A percentile compares a stretch with the other conserved stretches of the same genome.
Conservation (phyloP, 2,888 invertebrate genomes). For the Cosmia pyralina region DNA sequence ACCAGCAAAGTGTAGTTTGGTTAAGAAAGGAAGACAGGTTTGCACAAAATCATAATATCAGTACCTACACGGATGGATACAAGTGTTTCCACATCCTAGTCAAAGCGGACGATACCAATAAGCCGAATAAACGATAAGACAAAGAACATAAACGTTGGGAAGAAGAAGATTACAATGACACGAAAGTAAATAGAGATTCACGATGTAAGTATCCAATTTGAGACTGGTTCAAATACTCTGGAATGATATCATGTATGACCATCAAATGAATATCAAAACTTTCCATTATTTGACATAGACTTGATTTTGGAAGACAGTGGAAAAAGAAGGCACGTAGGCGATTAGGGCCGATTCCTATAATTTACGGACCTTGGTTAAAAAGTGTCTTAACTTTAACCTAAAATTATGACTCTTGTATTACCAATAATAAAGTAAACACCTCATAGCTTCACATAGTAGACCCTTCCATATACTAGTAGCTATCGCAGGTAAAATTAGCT, state of each 20-base stretch:
- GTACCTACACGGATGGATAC: slow-evolving; percentile 3
- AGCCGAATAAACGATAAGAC: slow-evolving; percentile 34
- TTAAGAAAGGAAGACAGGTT: not conserved
- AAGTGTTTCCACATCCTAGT: slow-evolving; percentile 16
- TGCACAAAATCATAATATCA: not conserved
- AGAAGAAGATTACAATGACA: slow-evolving; percentile 31
- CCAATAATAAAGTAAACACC: too few relatives aligned
- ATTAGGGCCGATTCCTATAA: not conserved
- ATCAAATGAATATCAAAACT: not conserved
- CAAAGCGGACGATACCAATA: slow-evolving; percentile 42
- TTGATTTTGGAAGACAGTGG: not conserved
- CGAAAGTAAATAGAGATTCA: slow-evolving; percentile 32
- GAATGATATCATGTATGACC: not conserved
- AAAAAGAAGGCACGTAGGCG: too few relatives aligned
- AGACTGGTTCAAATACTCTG: not conserved
- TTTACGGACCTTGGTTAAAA: too few relatives aligned
- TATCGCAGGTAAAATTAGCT: too few relatives aligned
- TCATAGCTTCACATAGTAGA: too few relatives aligned
- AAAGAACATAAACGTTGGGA: slow-evolving; percentile 35
- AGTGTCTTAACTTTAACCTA: too few relatives aligned
- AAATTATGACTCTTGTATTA: too few relatives aligned
- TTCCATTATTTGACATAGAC: not conserved
- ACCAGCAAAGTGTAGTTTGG: too few relatives aligned
- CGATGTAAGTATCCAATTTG: slow-evolving; percentile 25
- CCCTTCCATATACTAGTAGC: too few relatives aligned